Evolutionary conservation across 2,797 vertebrate species (phyloP).

Genomic region (Rhadinocentrus ornatus): DNA sequence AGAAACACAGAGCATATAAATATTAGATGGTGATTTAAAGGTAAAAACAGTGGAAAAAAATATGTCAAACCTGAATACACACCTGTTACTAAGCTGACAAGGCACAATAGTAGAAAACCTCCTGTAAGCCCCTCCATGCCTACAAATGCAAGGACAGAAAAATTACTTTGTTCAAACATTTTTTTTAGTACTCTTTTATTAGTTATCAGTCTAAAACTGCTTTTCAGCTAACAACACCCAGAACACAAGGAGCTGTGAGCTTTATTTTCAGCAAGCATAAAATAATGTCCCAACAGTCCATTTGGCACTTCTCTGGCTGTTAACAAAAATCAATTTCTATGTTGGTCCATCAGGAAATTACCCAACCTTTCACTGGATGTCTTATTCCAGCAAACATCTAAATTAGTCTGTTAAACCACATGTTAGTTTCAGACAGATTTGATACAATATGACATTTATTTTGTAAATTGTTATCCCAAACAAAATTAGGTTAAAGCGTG

Average conservation of each 20-base stretch:
- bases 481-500: not conserved
- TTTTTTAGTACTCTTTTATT: no score
- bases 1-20: slow-evolving; percentile 22
- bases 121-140: slow-evolving; percentile 53
- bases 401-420: not conserved
- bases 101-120: slow-evolving; percentile 62
- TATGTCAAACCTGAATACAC: slow-evolving; percentile 32
- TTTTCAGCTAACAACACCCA: not conserved
- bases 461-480: not conserved
- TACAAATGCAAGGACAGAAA: slow-evolving; percentile 32
- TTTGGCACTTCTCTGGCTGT: no score
- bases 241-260: not conserved
- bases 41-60: not conserved
- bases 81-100: slow-evolving; percentile 64
- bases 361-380: not conserved
- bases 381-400: not conserved
- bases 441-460: not conserved
- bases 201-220: not conserved
- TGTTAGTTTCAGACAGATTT: not conserved
- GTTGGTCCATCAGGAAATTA: not conserved
- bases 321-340: not conserved
- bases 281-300: not conserved
- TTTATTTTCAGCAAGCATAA: not conserved
- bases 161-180: not conserved
- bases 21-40: not conserved